A percentile compares a stretch with the other conserved stretches of the same genome.
phyloP scores from a whole-genome alignment of 2,888 invertebrate species.

The Pristionchus fissidentatus region DNA sequence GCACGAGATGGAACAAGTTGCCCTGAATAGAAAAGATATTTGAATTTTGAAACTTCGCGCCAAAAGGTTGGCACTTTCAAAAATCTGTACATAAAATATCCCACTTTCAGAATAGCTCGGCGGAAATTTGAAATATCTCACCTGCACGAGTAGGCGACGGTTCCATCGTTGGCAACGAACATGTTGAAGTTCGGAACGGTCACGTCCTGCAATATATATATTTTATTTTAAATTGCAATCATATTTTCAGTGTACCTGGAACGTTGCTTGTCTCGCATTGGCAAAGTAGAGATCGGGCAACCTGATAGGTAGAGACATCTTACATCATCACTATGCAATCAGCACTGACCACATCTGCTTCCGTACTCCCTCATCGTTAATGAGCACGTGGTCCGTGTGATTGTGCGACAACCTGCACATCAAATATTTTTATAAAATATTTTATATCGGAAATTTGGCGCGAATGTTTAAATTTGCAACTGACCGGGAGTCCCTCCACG shows the following conservation, averaged over 20 bases:
- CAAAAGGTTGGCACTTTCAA: not conserved
- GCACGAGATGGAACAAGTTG: slow-evolving; percentile 48
- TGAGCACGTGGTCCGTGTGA: slow-evolving; percentile 65
- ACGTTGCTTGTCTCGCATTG: slow-evolving; percentile 59
- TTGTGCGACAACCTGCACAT: slow-evolving; percentile 59
- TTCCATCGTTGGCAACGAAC: slow-evolving; percentile 69
- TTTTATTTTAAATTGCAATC: no score
- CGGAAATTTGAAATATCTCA: slow-evolving; percentile 48
- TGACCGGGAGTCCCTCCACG: slow-evolving; percentile 60
- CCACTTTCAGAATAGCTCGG: not conserved
- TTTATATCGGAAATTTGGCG: slow-evolving; percentile 52
- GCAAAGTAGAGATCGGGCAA: slow-evolving; percentile 73
- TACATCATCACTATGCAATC: not conserved
- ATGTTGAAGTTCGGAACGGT: slow-evolving; percentile 73
- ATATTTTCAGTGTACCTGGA: slow-evolving; percentile 35
- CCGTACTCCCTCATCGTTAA: slow-evolving; percentile 66
- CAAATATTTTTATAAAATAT: slow-evolving; percentile 23
- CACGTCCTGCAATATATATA: slow-evolving; percentile 52
- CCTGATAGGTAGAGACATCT: slow-evolving; percentile 51
- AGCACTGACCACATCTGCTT: slow-evolving; percentile 66
- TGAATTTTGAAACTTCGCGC: not conserved
- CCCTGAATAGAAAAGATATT: not conserved
- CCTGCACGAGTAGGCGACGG: slow-evolving; percentile 68
- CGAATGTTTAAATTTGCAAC: not conserved
- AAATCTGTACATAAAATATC: not conserved